Evolutionary conservation across 2,888 invertebrate species (phyloP).

Genomic region (Callinectes sapidus): DNA sequence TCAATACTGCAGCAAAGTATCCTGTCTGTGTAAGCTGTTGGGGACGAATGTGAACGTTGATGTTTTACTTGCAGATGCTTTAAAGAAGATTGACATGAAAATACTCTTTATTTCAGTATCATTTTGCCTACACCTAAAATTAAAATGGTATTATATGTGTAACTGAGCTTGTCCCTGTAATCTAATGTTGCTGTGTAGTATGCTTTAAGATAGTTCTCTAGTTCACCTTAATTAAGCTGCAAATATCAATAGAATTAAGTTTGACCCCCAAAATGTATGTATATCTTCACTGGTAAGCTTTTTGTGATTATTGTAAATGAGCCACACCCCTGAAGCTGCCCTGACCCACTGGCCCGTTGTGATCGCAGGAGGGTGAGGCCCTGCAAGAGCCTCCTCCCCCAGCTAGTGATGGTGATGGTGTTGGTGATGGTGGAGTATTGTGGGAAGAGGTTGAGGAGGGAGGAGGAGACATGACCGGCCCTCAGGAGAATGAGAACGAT

Average conservation of each 20-base stretch:
- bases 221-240: not conserved
- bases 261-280: not conserved
- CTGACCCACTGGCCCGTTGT: slow-evolving; percentile 42
- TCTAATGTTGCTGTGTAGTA: not conserved
- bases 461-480: slow-evolving; percentile 38
- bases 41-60: not conserved
- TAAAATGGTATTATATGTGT: not conserved
- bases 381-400: slow-evolving; percentile 53
- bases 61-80: not conserved
- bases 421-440: slow-evolving; percentile 34
- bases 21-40: not conserved
- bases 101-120: not conserved
- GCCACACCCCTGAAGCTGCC: not conserved
- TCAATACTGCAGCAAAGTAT: not conserved
- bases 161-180: not conserved
- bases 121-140: not conserved
- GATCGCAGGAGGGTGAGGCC: slow-evolving; percentile 56
- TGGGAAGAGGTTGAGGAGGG: slow-evolving; percentile 40
- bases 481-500: not conserved
- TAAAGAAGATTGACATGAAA: not conserved
- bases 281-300: not conserved
- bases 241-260: not conserved
- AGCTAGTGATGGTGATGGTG: slow-evolving; percentile 49
- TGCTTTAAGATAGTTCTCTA: not conserved
- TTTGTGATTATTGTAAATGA: not conserved